Evolutionary conservation across 2,888 invertebrate genomes (phyloP), one percentile per base, ranked within the genome.

Genomic region (Acrobasis consociella): DNA sequence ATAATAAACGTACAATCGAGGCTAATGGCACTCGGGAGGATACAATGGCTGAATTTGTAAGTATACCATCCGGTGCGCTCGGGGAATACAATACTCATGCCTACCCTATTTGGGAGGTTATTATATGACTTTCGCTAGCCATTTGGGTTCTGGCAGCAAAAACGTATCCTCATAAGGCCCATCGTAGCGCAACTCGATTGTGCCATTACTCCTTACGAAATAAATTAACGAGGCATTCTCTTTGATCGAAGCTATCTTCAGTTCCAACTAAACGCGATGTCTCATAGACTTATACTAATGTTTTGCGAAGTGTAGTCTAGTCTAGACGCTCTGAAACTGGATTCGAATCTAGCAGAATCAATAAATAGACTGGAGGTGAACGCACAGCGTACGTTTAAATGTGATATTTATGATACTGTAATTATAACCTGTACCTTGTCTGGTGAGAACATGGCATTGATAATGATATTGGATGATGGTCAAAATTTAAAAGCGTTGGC

Each of bases 311-410:
- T 75, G 62, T 71, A 68, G 89, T 88, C 89, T 88, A 89, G 88
- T 74, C 75, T 79, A 86, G 78, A 82, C 83, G 74, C 77, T 74
- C 73, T 67, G 75, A 76, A 83, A 84, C 83, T 81, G 80, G 82
- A 83, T 84, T 80, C 76, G 77, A 78, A 79, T 78, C 75, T 70
- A 76, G 75, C 70, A 68, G 74, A 75, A 80, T 85, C 85, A 85
- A 83, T 86, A 86, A 86, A 87, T 83, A 87, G 83, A 84, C 72
- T 65, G 17, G 75, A 77, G 84, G 79, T 83, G 82, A 81, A 81
- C 71, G 87, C 63, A 79, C 85, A 67, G 39, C 16, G 38, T 50
- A 11, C n/a, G 50, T 16, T 50, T 58, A 51, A 60, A 60, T 16
- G 5, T 46, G 22, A 58, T 59, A 56, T 42, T 38, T 56, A 42